Conservation (phyloP, 2,113 vertebrate genomes). For the Atrichornis clamosus region DNA sequence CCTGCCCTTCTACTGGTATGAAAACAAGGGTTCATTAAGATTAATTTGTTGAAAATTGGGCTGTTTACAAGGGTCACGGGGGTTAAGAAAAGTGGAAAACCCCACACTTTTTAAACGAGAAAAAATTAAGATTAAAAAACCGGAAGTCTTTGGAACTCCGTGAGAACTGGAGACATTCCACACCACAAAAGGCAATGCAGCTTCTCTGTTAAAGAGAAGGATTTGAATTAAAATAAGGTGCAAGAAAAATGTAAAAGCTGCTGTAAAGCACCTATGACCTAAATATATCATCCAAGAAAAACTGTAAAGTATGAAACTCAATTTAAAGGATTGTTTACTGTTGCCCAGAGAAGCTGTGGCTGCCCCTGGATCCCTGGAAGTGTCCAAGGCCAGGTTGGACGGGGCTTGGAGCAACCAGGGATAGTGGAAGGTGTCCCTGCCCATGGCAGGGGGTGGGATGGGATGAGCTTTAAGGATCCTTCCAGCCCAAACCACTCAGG, state of each 20-base stretch:
- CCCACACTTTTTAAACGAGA: fast-evolving
- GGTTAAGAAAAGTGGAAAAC: background rate
- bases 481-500: background rate
- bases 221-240: background rate
- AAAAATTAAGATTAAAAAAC: background rate
- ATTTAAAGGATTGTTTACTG: background rate
- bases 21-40: background rate
- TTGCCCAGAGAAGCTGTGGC: background rate
- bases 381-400: fast-evolving
- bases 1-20: background rate
- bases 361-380: background rate
- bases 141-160: background rate
- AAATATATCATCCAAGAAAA: background rate
- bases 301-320: background rate
- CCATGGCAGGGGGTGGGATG: background rate
- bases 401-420: background rate
- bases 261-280: background rate
- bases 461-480: background rate
- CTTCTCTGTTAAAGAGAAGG: background rate
- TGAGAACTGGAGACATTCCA: fast-evolving
- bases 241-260: background rate
- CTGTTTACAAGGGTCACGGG: background rate
- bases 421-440: background rate
- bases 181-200: background rate
- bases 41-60: background rate